Evolutionary conservation across 2,888 invertebrate genomes (phyloP), one percentile per base, ranked within the genome.

Genomic region (Zygaena filipendulae): DNA sequence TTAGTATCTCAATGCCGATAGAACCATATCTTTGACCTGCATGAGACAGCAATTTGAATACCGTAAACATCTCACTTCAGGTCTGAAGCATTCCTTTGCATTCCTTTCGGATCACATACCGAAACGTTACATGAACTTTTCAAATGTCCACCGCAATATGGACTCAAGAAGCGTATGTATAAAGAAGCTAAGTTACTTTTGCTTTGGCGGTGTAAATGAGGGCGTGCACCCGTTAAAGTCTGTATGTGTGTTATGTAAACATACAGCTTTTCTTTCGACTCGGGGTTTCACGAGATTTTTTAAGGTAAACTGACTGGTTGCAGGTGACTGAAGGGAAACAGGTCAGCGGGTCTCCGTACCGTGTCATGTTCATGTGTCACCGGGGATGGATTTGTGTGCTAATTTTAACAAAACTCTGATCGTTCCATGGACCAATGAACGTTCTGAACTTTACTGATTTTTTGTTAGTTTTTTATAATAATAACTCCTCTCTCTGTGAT

Each of bases 221-320:
- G 71, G 49, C 75, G 64, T 54, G 50, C 47, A 49, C 47, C 58
- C 51, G 64, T 59, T 66, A 63, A 42, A 49, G 44, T 56, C 46
- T 54, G 56, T 67, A 72, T 72, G 70, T 74, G 54, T 71, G 74
- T 71, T 70, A 63, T 52, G 72, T 69, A 61, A 74, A 75, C 79
- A 75, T 47, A 55, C 59, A 52, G 61, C 59, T 74, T 77, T 68
- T 71, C 70, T 74, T 72, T 68, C 49, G 54, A 53, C 45, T 39
- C 45, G 59, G 56, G 60, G 66, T 62, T 72, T 67, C 56, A 59
- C 42, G 55, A 67, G 62, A 57, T 62, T 75, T 75, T 74, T 64
- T 63, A 62, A 69, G 60, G 66, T 63, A 71, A 75, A 77, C 77
- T 75, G 70, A 75, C 74, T 69, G 59, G 75, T 70, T 53, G 60